Conservation (phyloP, 2,113 vertebrate genomes). For the Mormyrus lacerda region DNA sequence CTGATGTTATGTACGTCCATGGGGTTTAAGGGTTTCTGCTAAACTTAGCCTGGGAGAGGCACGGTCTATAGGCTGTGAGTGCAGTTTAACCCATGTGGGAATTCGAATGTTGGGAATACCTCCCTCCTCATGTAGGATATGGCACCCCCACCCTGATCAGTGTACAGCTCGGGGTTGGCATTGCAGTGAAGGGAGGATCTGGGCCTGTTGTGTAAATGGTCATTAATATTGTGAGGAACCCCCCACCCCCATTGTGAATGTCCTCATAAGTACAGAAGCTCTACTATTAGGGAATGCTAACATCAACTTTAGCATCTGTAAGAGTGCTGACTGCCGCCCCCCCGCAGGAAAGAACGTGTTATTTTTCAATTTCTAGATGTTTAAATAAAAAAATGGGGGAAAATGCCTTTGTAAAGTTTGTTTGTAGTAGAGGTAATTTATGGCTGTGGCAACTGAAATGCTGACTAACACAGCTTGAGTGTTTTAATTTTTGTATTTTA, state of each 20-base stretch:
- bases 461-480: not conserved
- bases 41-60: not conserved
- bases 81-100: not conserved
- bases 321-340: not conserved
- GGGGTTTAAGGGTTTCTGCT: not conserved
- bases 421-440: not conserved
- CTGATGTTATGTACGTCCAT: not conserved
- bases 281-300: not conserved
- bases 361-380: not conserved
- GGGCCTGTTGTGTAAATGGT: not conserved
- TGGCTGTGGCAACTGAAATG: not conserved
- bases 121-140: not conserved
- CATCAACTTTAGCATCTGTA: not conserved
- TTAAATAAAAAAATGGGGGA: not conserved
- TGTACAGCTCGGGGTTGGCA: not conserved
- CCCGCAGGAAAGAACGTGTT: not conserved
- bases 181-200: not conserved
- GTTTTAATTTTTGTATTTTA: not conserved
- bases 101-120: not conserved
- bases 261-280: not conserved
- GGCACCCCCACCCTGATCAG: not conserved
- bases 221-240: not conserved
- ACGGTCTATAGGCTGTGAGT: not conserved
- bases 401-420: not conserved
- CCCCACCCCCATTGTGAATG: not conserved